Base-by-base conservation (phyloP, 1,140 invertebrate species). In the Lepidurus apus region DNA sequence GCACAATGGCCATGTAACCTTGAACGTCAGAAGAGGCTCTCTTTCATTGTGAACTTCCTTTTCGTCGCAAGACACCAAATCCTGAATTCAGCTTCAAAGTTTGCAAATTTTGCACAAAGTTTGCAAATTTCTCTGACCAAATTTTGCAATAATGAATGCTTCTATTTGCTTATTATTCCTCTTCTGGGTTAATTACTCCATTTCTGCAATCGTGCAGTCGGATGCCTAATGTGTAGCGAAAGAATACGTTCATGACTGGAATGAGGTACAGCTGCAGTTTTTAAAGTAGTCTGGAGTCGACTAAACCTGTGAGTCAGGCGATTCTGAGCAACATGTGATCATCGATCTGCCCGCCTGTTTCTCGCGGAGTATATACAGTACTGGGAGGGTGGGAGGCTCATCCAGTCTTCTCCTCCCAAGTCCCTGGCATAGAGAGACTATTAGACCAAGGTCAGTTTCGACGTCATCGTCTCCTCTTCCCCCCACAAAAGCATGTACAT, bases 271-370 rank as follows among this genome's bases (percentile, higher is more conserved):
- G 53, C 13, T 65, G 53, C 13, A 65, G 53, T 17, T 21, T 65
- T 65, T 34, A 34, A 65, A 13, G 53, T n/a, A 65, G 53, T 7
- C 53, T 65, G 21, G 1, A 17, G 6, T 65, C 34, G 4, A 65
- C 53, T 65, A 65, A 65, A 65, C 8, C 53, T 17, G 53, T 65
- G 53, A 65, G 17, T 65, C 53, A 65, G 53, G 53, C 53, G 53
- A 65, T 65, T 65, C 53, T 65, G 21, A 21, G 53, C 53, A 65
- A 65, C 53, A 65, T 65, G 53, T 65, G 53, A 65, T 65, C 53
- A 65, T 65, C 53, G 53, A 65, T 65, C 53, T 17, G 53, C 17
- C 53, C 53, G 53, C 53, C 53, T 65, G 53, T 7, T 34, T 34
- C 34, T 34, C 2, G 34, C 34, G 4, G 34, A 2, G 34, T 34